A percentile compares a stretch with the other conserved stretches of the same genome.
Conservation (phyloP, 1,140 invertebrate genomes). For the Plutomurus gul region DNA sequence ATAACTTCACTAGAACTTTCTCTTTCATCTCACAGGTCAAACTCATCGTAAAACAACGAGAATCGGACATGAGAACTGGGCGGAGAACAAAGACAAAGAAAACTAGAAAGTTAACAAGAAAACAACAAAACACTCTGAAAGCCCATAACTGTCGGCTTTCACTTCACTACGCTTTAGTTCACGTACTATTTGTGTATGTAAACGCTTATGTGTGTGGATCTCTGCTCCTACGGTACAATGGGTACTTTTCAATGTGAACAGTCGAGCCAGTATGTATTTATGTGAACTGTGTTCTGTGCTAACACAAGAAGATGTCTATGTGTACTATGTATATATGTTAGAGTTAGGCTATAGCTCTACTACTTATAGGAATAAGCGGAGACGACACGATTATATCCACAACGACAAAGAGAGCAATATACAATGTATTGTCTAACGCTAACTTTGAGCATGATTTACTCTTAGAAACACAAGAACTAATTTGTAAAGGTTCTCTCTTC, state of each 20-base stretch:
- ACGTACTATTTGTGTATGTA: not conserved
- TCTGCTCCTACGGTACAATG: too few relatives aligned
- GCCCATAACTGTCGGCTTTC: constrained; percentile 19
- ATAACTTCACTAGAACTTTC: constrained; percentile 14
- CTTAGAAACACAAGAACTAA: constrained; percentile 1
- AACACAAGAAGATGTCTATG: not conserved
- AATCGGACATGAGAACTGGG: constrained; percentile 3
- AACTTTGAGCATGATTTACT: constrained; percentile 5
- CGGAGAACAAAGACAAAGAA: constrained; percentile 12
- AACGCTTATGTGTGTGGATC: too few relatives aligned
- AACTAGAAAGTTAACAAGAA: constrained; percentile 27
- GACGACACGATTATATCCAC: constrained; percentile 12
- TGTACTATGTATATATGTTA: not conserved
- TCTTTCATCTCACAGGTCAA: constrained; percentile 27
- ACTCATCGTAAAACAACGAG: constrained; percentile 10
- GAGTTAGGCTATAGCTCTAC: not conserved
- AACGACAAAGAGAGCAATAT: constrained; percentile 16
- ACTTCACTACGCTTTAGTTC: not conserved
- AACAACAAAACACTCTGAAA: constrained; percentile 20
- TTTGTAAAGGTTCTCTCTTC: constrained; percentile 20
- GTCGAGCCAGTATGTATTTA: too few relatives aligned
- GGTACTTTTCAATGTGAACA: too few relatives aligned
- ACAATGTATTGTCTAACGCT: too few relatives aligned
- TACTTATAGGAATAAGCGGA: not conserved
- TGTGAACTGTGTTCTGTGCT: too few relatives aligned